A percentile compares a stretch with the other conserved stretches of the same genome.
Conservation (phyloP, 2,888 invertebrate species). For the Drosophila barbarae region DNA sequence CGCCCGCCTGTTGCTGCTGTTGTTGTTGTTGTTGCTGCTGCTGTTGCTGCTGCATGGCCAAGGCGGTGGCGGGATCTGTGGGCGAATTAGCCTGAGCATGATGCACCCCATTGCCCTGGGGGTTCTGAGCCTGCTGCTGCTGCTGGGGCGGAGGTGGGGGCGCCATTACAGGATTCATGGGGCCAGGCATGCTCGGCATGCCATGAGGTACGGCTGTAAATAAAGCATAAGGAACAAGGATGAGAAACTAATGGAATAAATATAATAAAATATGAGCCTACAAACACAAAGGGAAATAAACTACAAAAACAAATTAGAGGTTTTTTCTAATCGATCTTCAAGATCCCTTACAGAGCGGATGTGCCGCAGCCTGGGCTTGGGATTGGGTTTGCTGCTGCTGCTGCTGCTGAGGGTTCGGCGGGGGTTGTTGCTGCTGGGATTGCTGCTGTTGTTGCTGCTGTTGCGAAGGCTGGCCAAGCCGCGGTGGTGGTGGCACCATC, state of each 20-base stretch:
- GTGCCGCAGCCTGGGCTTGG: constrained; percentile 65
- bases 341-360: constrained; percentile 79
- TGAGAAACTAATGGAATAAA: constrained; percentile 1
- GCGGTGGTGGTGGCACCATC: constrained; percentile 79
- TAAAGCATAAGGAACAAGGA: constrained; percentile 3
- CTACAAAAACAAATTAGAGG: neutral
- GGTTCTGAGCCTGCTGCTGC: constrained; percentile 68
- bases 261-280: neutral
- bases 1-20: constrained; percentile 52
- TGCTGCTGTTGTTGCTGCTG: constrained; percentile 52
- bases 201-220: constrained; percentile 78
- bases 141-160: constrained; percentile 76
- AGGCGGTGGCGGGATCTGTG: constrained; percentile 66
- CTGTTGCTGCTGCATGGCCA: constrained; percentile 72
- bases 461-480: constrained; percentile 65
- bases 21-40: constrained; percentile 42
- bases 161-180: constrained; percentile 78
- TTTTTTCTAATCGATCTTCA: neutral
- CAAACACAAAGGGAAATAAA: constrained; percentile 13
- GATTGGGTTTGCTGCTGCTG: constrained; percentile 58
- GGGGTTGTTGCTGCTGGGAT: constrained; percentile 46
- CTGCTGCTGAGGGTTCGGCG: constrained; percentile 33
- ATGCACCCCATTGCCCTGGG: constrained; percentile 76
- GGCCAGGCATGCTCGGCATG: constrained; percentile 76
- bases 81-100: constrained; percentile 75